Conservation (phyloP, 2,888 invertebrate species). For the Polydrusus cervinus region DNA sequence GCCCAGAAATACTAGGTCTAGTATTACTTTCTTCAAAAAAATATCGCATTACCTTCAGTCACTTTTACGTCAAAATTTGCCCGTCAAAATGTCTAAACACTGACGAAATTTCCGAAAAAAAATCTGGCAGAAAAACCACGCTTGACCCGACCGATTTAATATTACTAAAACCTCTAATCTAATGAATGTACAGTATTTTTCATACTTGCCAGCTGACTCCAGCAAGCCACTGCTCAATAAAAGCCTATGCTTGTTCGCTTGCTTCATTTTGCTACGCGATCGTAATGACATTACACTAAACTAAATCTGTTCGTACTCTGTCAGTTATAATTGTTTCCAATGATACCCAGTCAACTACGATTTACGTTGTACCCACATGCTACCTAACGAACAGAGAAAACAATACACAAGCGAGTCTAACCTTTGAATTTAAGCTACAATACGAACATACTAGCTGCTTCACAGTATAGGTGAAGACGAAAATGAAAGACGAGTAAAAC, state of each 20-base stretch:
- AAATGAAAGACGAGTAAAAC: not conserved
- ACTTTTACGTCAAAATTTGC: constrained; percentile 16
- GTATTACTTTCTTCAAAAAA: not conserved
- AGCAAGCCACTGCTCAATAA: constrained; percentile 16
- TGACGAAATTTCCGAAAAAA: constrained; percentile 2
- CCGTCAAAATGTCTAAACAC: constrained; percentile 4
- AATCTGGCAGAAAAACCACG: constrained; percentile 21
- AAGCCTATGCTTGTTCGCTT: constrained; percentile 3
- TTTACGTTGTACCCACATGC: not conserved
- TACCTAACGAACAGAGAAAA: not conserved
- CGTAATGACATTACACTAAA: not conserved
- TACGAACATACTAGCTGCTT: not conserved
- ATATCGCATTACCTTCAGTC: constrained; percentile 11
- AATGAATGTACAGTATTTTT: constrained; percentile 3
- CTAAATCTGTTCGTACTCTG: not conserved
- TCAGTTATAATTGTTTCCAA: not conserved
- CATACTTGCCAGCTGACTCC: constrained; percentile 36
- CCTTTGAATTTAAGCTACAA: not conserved
- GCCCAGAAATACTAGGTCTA: not conserved
- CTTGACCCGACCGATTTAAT: constrained; percentile 10
- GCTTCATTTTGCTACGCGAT: constrained; percentile 4
- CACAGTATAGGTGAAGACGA: too few species aligned
- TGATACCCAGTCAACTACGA: constrained; percentile 4
- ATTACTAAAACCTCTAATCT: constrained; percentile 17
- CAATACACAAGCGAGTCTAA: not conserved